Percentiles rank a stretch among this genome's conserved stretches.
phyloP scores from a whole-genome alignment of 1,140 invertebrate species.

The Callitettix versicolor region DNA sequence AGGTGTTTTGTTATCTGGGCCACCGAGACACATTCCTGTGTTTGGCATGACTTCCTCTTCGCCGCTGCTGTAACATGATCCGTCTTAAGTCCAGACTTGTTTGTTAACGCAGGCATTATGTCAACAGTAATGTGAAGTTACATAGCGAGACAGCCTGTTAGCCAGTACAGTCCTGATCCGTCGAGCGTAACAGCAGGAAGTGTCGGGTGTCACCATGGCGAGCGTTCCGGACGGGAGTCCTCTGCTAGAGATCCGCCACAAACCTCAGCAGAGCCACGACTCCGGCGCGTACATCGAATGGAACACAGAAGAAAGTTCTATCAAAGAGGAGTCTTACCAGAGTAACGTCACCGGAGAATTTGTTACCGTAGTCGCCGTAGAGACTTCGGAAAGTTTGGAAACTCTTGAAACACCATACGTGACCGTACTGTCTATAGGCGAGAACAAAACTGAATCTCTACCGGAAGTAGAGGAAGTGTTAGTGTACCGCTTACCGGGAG shows the following conservation, averaged over 20 bases:
- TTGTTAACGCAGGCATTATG: too few species aligned
- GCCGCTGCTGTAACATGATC: too few species aligned
- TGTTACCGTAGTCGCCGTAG: slow-evolving; percentile 58
- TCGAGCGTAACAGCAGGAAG: background rate
- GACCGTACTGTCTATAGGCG: slow-evolving; percentile 36
- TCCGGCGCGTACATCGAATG: slow-evolving; percentile 30
- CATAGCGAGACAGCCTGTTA: too few species aligned
- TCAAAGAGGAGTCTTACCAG: slow-evolving; percentile 9
- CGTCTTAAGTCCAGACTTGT: too few species aligned
- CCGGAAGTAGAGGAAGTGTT: slow-evolving; percentile 54
- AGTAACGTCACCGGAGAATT: slow-evolving; percentile 38
- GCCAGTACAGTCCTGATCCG: too few species aligned
- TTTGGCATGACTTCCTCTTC: too few species aligned
- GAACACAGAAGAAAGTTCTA: slow-evolving; percentile 21
- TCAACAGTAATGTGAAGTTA: background rate
- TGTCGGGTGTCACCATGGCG: background rate
- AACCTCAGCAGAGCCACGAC: slow-evolving; percentile 28
- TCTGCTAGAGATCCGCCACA: slow-evolving; percentile 24
- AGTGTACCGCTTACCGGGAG: slow-evolving; percentile 74
- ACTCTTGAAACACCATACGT: slow-evolving; percentile 35
- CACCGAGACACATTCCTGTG: too few species aligned
- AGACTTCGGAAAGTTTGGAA: slow-evolving; percentile 30
- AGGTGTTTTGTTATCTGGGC: too few species aligned
- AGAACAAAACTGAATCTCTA: background rate
- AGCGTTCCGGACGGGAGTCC: background rate